Evolutionary conservation across 2,113 vertebrate genomes (phyloP), one percentile per base, ranked within the genome.

Genomic region (Heptranchias perlo): DNA sequence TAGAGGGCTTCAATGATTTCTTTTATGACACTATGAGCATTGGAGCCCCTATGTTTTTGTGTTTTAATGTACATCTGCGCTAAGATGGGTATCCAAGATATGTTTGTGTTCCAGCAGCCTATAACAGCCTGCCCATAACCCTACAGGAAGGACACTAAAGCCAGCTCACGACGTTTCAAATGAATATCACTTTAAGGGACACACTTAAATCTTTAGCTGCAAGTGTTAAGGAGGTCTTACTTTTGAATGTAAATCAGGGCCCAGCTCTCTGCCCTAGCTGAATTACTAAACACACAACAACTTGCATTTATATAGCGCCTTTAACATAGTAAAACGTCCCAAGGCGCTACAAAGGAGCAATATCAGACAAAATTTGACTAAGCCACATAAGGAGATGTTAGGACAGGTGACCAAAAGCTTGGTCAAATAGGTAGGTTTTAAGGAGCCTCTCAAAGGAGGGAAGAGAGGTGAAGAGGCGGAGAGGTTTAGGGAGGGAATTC

Each of bases 1-100:
- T 65, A 25, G 62, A 94, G 31, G 35, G 92, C n/a, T 91, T 58
- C 49, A 64, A 23, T 47, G 35, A 44, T 64, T 47, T 94, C 58
- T 39, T 65, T 67, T 44, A 91, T 91, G 39, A 82, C 35, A 4
- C 14, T 91, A 31, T 91, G 13, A 91, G 11, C 49, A 54, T 89
- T 89, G 31, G 6, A 64, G 61, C 92, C 64, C 92, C 54, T 64
- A 67, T 94, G 35, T 94, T 93, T 92, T 61, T 93, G 28, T 93
- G 82, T 47, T 91, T 78, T 18, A 82, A 44, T 82, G 78, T 21
- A 31, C 52, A 54, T 54, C 52, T 91, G 87, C n/a, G 86, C 11
- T 54, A 49, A 35, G 54, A 84, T 18, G 18, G n/a, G 39, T 13
- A 84, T 86, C 21, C 0, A 91, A 91, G 87, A 58, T n/a, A 91